phyloP scores from a whole-genome alignment of 2,797 vertebrate species.

The Selene dorsalis region DNA sequence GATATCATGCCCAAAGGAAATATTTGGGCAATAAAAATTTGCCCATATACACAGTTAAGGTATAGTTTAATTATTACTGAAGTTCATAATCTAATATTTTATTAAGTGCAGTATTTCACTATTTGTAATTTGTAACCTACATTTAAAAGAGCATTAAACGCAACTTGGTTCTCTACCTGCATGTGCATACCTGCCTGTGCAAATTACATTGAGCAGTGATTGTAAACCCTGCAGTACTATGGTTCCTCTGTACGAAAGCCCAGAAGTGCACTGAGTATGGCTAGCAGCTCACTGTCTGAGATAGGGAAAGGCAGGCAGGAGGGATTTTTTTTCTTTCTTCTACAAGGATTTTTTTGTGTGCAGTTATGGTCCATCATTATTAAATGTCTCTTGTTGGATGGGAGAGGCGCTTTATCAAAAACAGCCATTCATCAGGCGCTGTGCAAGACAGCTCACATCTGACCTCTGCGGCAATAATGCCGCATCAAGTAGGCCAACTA shows the following conservation, averaged over 20 bases:
- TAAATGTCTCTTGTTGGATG: conserved; percentile 93
- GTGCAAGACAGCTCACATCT: conserved; percentile 91
- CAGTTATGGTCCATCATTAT: conserved; percentile 96
- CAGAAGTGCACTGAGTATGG: conserved; percentile 57
- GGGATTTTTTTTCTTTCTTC: conserved; percentile 76
- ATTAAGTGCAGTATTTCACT: background rate
- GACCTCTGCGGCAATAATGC: conserved; percentile 98
- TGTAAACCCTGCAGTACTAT: conserved; percentile 42
- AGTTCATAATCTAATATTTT: background rate
- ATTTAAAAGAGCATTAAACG: background rate
- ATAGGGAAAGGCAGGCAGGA: conserved; percentile 72
- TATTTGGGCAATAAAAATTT: background rate
- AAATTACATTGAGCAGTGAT: conserved; percentile 19
- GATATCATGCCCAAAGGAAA: background rate
- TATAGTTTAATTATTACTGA: background rate
- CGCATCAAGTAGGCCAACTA: conserved; percentile 98
- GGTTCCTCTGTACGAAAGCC: conserved; percentile 52
- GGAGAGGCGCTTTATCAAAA: conserved; percentile 92
- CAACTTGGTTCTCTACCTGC: background rate
- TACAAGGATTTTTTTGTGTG: conserved; percentile 87
- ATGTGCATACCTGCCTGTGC: no score
- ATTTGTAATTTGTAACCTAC: background rate
- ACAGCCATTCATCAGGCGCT: conserved; percentile 94
- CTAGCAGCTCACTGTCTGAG: conserved; percentile 72
- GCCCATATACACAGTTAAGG: conserved; percentile 10